Conservation (phyloP, 2,113 vertebrate species). For the Polypterus bichir region DNA sequence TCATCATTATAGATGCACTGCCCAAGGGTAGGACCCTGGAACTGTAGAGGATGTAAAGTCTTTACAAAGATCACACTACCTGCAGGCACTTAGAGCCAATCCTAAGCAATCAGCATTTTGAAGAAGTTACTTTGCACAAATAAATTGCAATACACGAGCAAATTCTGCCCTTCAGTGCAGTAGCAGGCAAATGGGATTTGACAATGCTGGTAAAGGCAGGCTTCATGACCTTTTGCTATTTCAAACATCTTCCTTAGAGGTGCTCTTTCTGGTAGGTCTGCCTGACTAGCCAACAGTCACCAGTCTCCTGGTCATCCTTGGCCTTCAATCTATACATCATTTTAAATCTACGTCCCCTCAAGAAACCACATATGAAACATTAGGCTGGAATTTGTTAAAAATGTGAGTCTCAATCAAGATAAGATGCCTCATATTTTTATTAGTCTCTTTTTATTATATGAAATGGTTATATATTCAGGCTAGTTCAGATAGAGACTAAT, state of each 20-base stretch:
- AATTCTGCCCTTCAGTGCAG: slow-evolving; percentile 38
- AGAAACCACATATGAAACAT: too few species aligned
- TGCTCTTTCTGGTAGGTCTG: background rate
- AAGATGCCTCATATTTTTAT: too few species aligned
- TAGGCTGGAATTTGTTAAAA: too few species aligned
- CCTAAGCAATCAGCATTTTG: slow-evolving; percentile 24
- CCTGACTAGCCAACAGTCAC: background rate
- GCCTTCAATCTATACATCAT: background rate
- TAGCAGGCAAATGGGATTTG: slow-evolving; percentile 48
- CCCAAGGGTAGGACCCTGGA: slow-evolving; percentile 32
- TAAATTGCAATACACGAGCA: slow-evolving; percentile 31
- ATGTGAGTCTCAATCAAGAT: too few species aligned
- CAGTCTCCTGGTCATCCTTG: background rate
- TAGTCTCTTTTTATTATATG: too few species aligned
- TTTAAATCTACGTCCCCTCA: background rate
- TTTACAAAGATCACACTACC: slow-evolving; percentile 21
- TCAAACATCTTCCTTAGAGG: slow-evolving; percentile 8
- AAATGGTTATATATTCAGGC: too few species aligned
- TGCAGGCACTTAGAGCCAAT: background rate
- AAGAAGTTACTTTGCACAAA: slow-evolving; percentile 31
- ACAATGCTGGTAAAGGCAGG: slow-evolving; percentile 31
- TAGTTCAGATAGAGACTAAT: too few species aligned
- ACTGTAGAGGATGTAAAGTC: slow-evolving; percentile 33
- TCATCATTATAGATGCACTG: slow-evolving; percentile 29
- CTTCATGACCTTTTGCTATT: slow-evolving; percentile 38